Evolutionary conservation across 2,888 invertebrate species (phyloP).

Genomic region (Lasioglossum pauxillum): DNA sequence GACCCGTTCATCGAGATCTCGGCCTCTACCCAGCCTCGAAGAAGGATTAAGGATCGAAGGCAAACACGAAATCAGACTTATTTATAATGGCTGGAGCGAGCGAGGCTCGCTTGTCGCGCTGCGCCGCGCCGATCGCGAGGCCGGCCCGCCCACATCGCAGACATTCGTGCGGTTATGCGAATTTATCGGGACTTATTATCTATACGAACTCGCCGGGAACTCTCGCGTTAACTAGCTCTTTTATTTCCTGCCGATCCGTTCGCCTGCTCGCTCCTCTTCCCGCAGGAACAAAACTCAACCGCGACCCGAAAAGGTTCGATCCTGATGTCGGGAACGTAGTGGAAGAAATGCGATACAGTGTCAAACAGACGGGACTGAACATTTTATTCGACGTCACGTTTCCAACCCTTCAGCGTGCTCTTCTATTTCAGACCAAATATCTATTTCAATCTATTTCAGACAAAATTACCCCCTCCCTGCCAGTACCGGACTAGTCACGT

Average conservation of each 20-base stretch:
- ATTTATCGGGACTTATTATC: conserved; percentile 78
- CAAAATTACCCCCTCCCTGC: no score
- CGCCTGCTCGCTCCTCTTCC: conserved; percentile 8
- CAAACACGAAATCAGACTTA: conserved; percentile 35
- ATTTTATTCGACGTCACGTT: not conserved
- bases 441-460: no score
- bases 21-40: not conserved
- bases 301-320: not conserved
- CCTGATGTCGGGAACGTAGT: not conserved
- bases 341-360: not conserved
- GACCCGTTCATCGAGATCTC: not conserved
- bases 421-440: no score
- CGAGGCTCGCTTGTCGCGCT: not conserved
- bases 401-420: no score
- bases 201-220: conserved; percentile 66
- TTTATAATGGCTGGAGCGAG: conserved; percentile 29
- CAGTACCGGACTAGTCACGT: no score
- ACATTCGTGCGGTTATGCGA: conserved; percentile 73
- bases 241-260: conserved; percentile 19
- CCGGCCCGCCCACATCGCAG: conserved; percentile 74
- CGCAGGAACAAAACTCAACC: not conserved
- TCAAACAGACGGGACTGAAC: not conserved
- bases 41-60: conserved; percentile 52
- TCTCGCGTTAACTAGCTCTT: conserved; percentile 35
- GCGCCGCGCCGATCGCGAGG: not conserved